Conservation (phyloP, 2,888 invertebrate genomes). For the Ichneumoninae sp. region DNA sequence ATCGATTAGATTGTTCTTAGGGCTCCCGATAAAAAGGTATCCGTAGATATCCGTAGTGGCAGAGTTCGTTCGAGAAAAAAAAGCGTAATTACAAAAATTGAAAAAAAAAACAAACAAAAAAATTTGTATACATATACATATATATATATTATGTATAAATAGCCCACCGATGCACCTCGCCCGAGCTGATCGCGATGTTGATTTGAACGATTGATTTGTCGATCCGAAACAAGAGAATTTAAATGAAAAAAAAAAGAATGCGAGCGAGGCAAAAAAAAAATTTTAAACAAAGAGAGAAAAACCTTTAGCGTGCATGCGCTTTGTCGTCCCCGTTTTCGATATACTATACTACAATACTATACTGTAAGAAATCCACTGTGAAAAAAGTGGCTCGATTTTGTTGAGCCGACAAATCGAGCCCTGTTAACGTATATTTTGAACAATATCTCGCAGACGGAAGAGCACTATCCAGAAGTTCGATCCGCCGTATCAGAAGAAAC, state of each 20-base stretch:
- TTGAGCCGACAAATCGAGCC: conserved; percentile 41
- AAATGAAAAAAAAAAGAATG: background rate
- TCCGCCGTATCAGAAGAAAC: conserved; percentile 94
- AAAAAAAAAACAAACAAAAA: background rate
- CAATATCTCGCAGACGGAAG: conserved; percentile 89
- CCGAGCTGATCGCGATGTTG: conserved; percentile 27
- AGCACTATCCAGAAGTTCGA: conserved; percentile 95
- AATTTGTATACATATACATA: background rate
- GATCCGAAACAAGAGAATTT: background rate
- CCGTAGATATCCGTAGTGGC: conserved; percentile 32
- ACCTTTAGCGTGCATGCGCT: conserved; percentile 79
- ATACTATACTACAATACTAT: conserved; percentile 41
- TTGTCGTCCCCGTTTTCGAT: conserved; percentile 74
- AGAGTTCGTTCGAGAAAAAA: conserved; percentile 7
- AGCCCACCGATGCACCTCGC: conserved; percentile 56
- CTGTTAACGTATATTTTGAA: conserved; percentile 56
- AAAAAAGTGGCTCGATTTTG: conserved; percentile 59
- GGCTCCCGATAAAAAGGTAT: conserved; percentile 35
- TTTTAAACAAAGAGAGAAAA: conserved; percentile 34
- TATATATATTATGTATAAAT: too few species aligned
- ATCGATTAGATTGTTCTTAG: conserved; percentile 28
- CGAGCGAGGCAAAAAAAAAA: background rate
- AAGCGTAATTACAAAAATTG: background rate
- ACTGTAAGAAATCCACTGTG: conserved; percentile 33
- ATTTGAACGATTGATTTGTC: conserved; percentile 2